Evolutionary conservation across 2,797 vertebrate genomes (phyloP).

Genomic region (Rhinella marina): DNA sequence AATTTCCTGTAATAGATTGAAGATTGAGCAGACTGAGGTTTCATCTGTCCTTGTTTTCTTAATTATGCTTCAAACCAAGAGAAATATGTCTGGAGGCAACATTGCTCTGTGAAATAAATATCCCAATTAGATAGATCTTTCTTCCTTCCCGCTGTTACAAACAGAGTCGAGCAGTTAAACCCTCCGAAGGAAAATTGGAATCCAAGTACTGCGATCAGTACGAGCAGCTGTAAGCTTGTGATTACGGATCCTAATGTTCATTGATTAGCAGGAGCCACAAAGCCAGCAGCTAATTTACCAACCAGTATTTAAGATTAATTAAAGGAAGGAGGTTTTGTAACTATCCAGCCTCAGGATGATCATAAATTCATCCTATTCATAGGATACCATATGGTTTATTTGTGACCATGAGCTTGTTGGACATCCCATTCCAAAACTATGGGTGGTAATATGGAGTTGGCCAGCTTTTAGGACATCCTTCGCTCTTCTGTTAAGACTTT

Average conservation of each 20-base stretch:
- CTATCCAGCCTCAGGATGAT: not conserved
- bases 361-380: not conserved
- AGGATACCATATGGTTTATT: not conserved
- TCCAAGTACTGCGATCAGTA: not conserved
- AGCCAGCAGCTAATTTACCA: not conserved
- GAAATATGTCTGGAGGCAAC: not conserved
- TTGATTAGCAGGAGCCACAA: conserved; percentile 28
- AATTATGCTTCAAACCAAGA: conserved; percentile 24
- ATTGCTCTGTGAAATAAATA: conserved; percentile 2
- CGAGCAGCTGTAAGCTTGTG: not conserved
- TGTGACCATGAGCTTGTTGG: not conserved
- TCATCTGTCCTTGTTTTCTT: conserved; percentile 26
- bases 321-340: not conserved
- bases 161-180: not conserved
- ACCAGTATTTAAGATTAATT: not conserved
- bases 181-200: not conserved
- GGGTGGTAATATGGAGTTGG: too few relatives aligned
- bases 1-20: conserved; percentile 46
- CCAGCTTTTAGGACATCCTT: not conserved
- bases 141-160: not conserved
- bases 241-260: conserved; percentile 37
- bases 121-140: conserved; percentile 35
- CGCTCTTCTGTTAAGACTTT: too few relatives aligned
- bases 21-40: conserved; percentile 35
- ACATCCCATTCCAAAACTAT: not conserved